Percentiles rank a stretch among this genome's conserved stretches.
Conservation (phyloP, 2,888 invertebrate species). For the Drosophila pseudotalamancana region DNA sequence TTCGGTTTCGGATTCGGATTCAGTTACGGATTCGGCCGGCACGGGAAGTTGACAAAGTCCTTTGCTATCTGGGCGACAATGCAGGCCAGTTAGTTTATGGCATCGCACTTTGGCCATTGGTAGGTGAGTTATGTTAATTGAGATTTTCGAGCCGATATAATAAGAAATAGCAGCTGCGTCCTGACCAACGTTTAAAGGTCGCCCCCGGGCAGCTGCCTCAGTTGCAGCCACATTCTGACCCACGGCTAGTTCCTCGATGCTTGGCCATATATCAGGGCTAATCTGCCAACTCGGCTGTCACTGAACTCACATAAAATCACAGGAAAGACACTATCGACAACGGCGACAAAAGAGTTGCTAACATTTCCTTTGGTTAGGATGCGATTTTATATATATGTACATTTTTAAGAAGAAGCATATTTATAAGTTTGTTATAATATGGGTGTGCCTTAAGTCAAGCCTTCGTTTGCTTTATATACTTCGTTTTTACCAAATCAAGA, state of each 20-base stretch:
- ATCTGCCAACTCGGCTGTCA: conserved; percentile 33
- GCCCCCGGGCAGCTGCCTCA: neutral
- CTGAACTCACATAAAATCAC: conserved; percentile 49
- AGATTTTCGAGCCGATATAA: conserved; percentile 61
- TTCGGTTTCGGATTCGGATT: conserved; percentile 17
- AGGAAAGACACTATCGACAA: neutral
- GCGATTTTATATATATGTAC: no score
- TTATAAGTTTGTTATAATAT: no score
- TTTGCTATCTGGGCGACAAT: conserved; percentile 53
- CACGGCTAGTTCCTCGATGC: conserved; percentile 1
- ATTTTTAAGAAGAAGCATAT: no score
- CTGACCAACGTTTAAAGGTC: conserved; percentile 19
- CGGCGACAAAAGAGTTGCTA: conserved; percentile 28
- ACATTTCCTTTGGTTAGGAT: no score
- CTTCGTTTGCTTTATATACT: no score
- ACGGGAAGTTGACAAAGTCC: conserved; percentile 24
- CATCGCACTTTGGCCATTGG: conserved; percentile 42
- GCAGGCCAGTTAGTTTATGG: conserved; percentile 61
- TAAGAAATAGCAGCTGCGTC: conserved; percentile 43
- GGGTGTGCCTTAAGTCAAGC: no score
- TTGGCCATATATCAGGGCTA: conserved; percentile 50
- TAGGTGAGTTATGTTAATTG: conserved; percentile 74
- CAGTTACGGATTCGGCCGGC: conserved; percentile 12
- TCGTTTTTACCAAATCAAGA: no score
- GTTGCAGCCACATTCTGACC: conserved; percentile 7